Evolutionary conservation across 2,888 invertebrate genomes (phyloP), one percentile per base, ranked within the genome.

Genomic region (Tiphia femorata): DNA sequence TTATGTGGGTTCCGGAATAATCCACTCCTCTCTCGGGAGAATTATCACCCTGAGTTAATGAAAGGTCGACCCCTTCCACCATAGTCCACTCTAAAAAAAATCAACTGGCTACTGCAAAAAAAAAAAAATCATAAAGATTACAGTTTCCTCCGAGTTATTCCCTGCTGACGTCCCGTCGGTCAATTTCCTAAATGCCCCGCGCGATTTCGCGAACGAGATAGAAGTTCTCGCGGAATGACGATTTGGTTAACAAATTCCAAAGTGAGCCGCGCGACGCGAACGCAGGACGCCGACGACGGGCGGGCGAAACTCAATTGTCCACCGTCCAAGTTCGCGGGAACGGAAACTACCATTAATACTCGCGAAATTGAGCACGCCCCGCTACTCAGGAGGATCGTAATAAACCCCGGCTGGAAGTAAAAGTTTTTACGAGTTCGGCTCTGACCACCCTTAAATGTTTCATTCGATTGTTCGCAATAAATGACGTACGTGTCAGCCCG

Each of bases 271-370:
- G 6, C 4, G 33, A n/a, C 33, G 33, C 12, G 33, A 1, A 14
- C 33, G 33, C 10, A 38, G 19, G 20, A 10, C 33, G 33, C 3
- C 3, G 33, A n/a, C 12, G 33, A 33, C 14, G 6, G 33, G 14
- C 33, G 33, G 33, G 33, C 33, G 33, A 33, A 33, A 33, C 33
- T 33, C 33, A 33, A 33, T 33, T 33, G 33, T 14, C 33, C 10
- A 6, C 33, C 33, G 33, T 33, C 33, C 12, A 33, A 33, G 33
- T 33, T 33, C 33, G n/a, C n/a, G 33, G 14, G 33, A 33, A 33
- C 33, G 33, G 33, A 33, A 33, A 33, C 33, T 33, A n/a, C 38
- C 38, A 38, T 38, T 38, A 38, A 38, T 38, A 38, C 38, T 38
- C 19, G 16, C 19, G 20, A 17, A 38, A 20, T 19, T 20, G 38